These are phyloP conservation scores for Synergus laeviventris DNA, from an alignment of 2,888 invertebrate species.

Conservation along the genomic window DNA sequence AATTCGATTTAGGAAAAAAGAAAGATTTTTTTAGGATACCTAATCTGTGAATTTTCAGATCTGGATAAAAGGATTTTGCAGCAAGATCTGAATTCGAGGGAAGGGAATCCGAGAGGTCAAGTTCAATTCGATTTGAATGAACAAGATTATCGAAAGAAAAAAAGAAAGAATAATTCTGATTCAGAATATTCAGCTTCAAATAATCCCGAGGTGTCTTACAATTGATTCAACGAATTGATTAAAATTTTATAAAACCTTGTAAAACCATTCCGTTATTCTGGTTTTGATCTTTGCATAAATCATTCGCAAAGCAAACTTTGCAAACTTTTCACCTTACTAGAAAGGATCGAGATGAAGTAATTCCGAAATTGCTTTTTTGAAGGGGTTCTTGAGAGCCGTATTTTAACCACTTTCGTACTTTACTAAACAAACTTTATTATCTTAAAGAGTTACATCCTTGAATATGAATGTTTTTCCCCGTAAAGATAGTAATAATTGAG, in stretches of 20 bases:
- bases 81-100: background rate
- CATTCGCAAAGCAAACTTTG: background rate
- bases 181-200: background rate
- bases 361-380: constrained; percentile 20
- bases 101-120: constrained; percentile 4
- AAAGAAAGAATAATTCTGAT: background rate
- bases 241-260: constrained; percentile 15
- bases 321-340: constrained; percentile 18
- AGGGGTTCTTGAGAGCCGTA: background rate
- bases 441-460: background rate
- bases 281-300: constrained; percentile 15
- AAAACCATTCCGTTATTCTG: background rate
- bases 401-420: constrained; percentile 23
- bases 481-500: background rate
- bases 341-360: constrained; percentile 22
- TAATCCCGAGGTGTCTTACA: background rate
- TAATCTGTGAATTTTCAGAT: constrained; percentile 14
- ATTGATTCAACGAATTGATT: background rate
- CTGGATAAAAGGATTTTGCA: background rate
- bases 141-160: background rate
- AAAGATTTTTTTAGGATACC: background rate
- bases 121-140: constrained; percentile 1
- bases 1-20: background rate
- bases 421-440: background rate
- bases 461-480: background rate